Percentiles rank a stretch among this genome's conserved stretches.
Conservation (phyloP, 2,888 invertebrate species). For the Caenorhabditis sulstoni region DNA sequence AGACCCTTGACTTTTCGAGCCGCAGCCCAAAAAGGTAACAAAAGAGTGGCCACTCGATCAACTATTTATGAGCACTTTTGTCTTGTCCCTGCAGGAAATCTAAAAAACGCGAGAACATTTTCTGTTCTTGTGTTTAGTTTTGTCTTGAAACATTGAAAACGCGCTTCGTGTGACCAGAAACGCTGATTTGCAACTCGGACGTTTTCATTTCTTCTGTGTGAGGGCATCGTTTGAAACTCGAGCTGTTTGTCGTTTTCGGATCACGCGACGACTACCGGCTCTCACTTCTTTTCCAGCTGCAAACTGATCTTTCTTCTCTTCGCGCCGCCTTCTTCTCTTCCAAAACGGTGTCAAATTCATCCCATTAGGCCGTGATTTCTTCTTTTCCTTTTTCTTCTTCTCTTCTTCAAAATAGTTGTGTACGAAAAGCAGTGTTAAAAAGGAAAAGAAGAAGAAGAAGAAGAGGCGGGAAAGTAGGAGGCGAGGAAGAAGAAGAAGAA, state of each 20-base stretch:
- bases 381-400: conserved; percentile 6
- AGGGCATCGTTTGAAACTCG: too few relatives aligned
- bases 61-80: conserved; percentile 23
- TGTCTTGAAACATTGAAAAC: too few relatives aligned
- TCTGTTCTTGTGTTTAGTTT: too few relatives aligned
- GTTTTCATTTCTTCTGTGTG: too few relatives aligned
- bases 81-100: neutral
- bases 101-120: neutral
- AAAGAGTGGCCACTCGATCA: conserved; percentile 11
- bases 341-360: conserved; percentile 31
- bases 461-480: conserved; percentile 4
- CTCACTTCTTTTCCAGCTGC: neutral
- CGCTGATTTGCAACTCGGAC: too few relatives aligned
- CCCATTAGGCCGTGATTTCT: conserved; percentile 24
- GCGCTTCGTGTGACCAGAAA: too few relatives aligned
- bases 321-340: neutral
- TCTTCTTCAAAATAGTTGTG: conserved; percentile 31
- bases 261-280: too few relatives aligned
- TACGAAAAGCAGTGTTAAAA: conserved; percentile 13
- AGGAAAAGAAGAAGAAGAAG: conserved; percentile 9
- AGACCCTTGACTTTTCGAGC: conserved; percentile 8
- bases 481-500: conserved; percentile 1
- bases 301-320: conserved; percentile 8
- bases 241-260: too few relatives aligned
- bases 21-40: conserved; percentile 9